Percentiles rank a stretch among this genome's conserved stretches.
These are phyloP conservation scores for Pseudeuparius sepicola DNA, from an alignment of 2,888 invertebrate genomes.

Conservation along the genomic window DNA sequence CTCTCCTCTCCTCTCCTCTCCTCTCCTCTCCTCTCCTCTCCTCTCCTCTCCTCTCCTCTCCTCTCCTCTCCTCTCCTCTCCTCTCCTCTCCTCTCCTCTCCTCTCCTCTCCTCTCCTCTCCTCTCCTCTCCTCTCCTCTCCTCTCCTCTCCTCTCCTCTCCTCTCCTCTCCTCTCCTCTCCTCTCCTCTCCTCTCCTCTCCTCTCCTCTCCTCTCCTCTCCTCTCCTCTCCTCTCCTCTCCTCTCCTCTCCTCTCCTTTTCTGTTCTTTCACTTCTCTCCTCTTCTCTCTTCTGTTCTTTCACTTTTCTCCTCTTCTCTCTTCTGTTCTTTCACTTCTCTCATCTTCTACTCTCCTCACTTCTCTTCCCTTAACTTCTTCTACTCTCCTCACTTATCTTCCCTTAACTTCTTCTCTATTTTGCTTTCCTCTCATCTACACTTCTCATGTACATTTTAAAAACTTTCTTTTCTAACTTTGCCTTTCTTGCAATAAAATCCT, in stretches of 20 bases:
- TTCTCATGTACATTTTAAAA: slow-evolving; percentile 1
- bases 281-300: not conserved
- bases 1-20: not conserved
- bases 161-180: not conserved
- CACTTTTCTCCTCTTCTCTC: not conserved
- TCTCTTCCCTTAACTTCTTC: not conserved
- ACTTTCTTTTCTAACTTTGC: not conserved
- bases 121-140: not conserved
- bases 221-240: not conserved
- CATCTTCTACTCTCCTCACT: not conserved
- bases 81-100: not conserved
- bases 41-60: not conserved
- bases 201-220: not conserved
- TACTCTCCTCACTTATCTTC: not conserved
- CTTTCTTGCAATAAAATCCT: too few relatives aligned
- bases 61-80: not conserved
- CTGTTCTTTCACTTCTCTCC: slow-evolving; percentile 1
- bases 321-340: not conserved
- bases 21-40: not conserved
- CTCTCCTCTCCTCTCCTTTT: slow-evolving; percentile 1
- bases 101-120: not conserved
- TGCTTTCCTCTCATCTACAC: not conserved
- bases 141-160: not conserved
- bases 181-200: not conserved
- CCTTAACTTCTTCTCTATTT: not conserved